These are phyloP conservation scores for Phataginus tetradactyla DNA, from an alignment of 2,797 vertebrate species.

Conservation along the genomic window DNA sequence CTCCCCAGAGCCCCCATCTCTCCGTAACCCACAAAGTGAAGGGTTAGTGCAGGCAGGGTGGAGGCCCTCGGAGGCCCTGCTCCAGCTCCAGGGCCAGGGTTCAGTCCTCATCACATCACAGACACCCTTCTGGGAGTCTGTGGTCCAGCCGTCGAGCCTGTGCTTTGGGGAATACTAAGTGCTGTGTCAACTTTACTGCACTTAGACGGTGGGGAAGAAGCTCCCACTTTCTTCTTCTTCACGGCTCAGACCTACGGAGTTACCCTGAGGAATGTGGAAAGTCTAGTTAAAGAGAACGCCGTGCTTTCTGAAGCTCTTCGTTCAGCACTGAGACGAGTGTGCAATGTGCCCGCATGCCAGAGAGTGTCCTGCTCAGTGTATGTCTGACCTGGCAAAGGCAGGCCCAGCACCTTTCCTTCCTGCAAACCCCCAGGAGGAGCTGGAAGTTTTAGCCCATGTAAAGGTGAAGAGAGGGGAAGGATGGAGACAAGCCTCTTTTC, in stretches of 20 bases:
- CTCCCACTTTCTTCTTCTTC: background rate
- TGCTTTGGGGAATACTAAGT: background rate
- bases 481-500: background rate
- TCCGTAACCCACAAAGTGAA: background rate
- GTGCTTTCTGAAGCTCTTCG: background rate
- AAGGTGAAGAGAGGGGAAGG: background rate
- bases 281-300: background rate
- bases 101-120: background rate
- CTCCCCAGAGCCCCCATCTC: background rate
- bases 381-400: background rate
- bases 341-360: fast-evolving
- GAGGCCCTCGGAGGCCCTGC: background rate
- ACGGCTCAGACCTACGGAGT: background rate
- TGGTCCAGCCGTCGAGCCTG: background rate
- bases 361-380: fast-evolving
- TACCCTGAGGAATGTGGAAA: background rate
- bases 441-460: background rate
- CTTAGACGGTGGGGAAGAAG: background rate
- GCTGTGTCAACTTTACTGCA: background rate
- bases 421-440: background rate
- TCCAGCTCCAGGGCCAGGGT: fast-evolving
- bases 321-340: background rate
- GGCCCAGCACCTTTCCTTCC: background rate
- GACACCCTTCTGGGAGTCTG: background rate
- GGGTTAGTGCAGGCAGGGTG: background rate